Base-by-base conservation (phyloP, 2,113 vertebrate genomes). In the Plectropomus leopardus region DNA sequence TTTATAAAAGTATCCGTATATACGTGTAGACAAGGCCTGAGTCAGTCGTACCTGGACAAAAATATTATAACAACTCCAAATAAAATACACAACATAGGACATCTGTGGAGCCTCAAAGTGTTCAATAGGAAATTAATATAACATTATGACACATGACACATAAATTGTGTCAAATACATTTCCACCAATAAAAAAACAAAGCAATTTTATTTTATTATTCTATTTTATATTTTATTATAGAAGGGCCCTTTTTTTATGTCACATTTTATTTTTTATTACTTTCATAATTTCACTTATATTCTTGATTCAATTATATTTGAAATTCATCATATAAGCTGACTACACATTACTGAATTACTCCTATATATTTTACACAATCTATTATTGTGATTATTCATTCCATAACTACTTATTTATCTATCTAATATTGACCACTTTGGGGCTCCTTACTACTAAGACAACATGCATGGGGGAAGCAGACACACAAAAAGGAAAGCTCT, bases 401-500 rank as follows among this genome's bases (percentile, higher is more conserved):
- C 15, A 32, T 23, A 19, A 7, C 3, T 30, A 23, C 36, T 28
- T 24, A 23, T 64, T 42, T 26, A 15, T 30, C 21, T 24, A 15
- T 30, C 10, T 15, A 26, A 78, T 15, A 66, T 1, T 48, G 30
- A 80, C 78, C n/a, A 66, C 40, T 16, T 63, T 48, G 50, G 32
- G 50, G 51, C 76, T 75, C 26, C 24, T 32, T 16, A 17, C 32
- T 50, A 72, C 54, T 61, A 9, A 17, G 23, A 68, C 9, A 47
- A 71, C 77, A 88, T 78, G 82, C 67, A 70, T 50, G 28, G 15
- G 17, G 47, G 30, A 83, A 26, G n/a, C 40, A 61, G 32, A 61
- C 66, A 64, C 26, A 76, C 17, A 68, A 9, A 76, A 47, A 13
- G 32, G 1, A 80, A 81, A 72, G 28, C 11, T 57, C 26, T 83